Conservation (phyloP, 2,888 invertebrate species). For the Agrochola circellaris region DNA sequence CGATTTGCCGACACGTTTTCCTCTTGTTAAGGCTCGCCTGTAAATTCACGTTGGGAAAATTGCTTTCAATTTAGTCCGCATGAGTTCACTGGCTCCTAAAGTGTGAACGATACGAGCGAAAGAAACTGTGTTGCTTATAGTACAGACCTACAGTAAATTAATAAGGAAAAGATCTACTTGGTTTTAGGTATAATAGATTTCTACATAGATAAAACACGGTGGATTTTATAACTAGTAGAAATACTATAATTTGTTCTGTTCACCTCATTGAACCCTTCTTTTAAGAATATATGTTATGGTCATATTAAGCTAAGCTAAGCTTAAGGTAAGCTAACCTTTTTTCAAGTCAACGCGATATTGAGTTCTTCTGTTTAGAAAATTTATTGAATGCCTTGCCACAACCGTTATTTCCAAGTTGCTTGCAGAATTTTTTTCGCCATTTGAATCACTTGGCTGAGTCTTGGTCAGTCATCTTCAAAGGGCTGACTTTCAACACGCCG, state of each 20-base stretch:
- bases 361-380: neutral
- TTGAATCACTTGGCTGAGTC: too few relatives aligned
- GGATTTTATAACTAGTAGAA: neutral
- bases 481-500: too few relatives aligned
- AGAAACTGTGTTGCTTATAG: slow-evolving; percentile 8
- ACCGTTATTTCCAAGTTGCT: too few relatives aligned
- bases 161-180: slow-evolving; percentile 14
- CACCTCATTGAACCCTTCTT: neutral
- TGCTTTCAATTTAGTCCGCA: slow-evolving; percentile 53
- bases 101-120: slow-evolving; percentile 30
- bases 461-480: too few relatives aligned
- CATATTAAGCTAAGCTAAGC: neutral
- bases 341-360: neutral
- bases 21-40: slow-evolving; percentile 30
- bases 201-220: neutral
- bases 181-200: neutral
- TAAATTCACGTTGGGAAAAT: slow-evolving; percentile 44
- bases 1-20: slow-evolving; percentile 54
- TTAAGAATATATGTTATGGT: too few relatives aligned
- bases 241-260: neutral
- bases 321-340: too few relatives aligned
- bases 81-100: slow-evolving; percentile 44
- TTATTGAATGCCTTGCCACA: too few relatives aligned
- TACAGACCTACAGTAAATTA: slow-evolving; percentile 16
- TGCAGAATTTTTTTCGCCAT: too few relatives aligned